Conservation (phyloP, 1,140 invertebrate species). For the Telenomus remus region DNA sequence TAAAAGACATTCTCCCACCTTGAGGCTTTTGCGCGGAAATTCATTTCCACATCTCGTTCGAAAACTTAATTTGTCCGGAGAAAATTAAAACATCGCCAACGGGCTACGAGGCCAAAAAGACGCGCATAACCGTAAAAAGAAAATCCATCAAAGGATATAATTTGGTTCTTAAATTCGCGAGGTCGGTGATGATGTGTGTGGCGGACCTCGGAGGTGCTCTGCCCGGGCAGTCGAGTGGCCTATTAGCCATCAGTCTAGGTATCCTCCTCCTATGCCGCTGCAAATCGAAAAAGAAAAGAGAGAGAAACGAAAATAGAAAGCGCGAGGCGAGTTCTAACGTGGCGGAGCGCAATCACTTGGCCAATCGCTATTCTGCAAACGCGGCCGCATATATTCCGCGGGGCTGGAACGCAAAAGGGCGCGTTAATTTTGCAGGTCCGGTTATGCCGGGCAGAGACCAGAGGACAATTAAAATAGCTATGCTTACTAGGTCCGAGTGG, state of each 20-base stretch:
- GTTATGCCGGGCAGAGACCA: conserved; percentile 53
- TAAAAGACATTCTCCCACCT: conserved; percentile 20
- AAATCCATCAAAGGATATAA: conserved; percentile 52
- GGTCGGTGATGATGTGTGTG: not conserved
- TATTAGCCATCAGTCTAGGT: conserved; percentile 36
- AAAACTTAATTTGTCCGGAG: conserved; percentile 40
- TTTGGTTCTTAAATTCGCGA: conserved; percentile 49
- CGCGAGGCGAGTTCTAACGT: conserved; percentile 28
- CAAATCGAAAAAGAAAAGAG: conserved; percentile 1
- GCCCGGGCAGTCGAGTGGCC: conserved; percentile 31
- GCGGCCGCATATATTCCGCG: conserved; percentile 50
- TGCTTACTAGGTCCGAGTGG: conserved; percentile 52
- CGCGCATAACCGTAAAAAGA: conserved; percentile 27
- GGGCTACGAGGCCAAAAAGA: conserved; percentile 22
- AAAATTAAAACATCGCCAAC: conserved; percentile 37
- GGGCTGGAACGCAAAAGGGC: conserved; percentile 56
- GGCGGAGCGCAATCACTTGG: conserved; percentile 52
- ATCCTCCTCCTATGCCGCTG: not conserved
- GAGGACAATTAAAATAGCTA: conserved; percentile 61
- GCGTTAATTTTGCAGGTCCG: conserved; percentile 57
- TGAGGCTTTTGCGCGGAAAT: conserved; percentile 6
- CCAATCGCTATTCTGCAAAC: conserved; percentile 58
- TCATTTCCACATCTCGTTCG: conserved; percentile 40
- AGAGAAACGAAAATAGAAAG: conserved; percentile 2
- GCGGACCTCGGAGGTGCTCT: conserved; percentile 6